Base-by-base conservation (phyloP, 2,888 invertebrate genomes). In the Cephus pygmeus region DNA sequence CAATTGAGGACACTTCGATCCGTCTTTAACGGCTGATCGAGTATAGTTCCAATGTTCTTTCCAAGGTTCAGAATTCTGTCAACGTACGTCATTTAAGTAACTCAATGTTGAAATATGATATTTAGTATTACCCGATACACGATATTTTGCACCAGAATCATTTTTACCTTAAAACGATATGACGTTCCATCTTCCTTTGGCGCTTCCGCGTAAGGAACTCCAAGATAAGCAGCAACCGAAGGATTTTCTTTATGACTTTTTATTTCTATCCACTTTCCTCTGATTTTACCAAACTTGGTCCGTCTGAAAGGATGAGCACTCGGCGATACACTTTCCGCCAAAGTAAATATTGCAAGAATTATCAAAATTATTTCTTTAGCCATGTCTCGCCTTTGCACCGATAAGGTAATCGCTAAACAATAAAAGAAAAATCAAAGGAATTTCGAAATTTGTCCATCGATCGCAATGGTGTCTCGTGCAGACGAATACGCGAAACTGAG, bases 191-290 rank as follows among this genome's bases (percentile, higher is more conserved):
- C 11, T 34, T 9, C 34, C 1, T 87, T 11, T 0, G 91, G 91
- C 4, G 90, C 88, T 69, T 85, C 77, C 11, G 91, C 91, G 15
- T 89, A 91, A 0, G 91, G 91, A 12, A 91, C 80, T 0, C 90
- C 90, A 12, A 89, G 84, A 80, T 86, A 91, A n/a, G 85, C 83
- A 0, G 86, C 87, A 6, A 88, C 78, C 9, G 1, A 0, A 31
- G 0, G 4, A 6, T 30, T 71, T 4, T 1, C 1, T 1, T 0
- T 12, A 3, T 3, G 31, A 6, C 2, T 34, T 9, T 1, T 1
- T 34, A 11, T 11, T 23, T 0, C 79, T 23, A 80, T 75, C 88
- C 84, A 87, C 68, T 85, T 82, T 1, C 91, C 91, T 4, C 80
- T 11, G 31, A 71, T 31, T 34, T 4, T 1, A 15, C 71, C 71